Base-by-base conservation (phyloP, 35 echinoderm and acorn worm genomes). In the Holothuria glaberrima region DNA sequence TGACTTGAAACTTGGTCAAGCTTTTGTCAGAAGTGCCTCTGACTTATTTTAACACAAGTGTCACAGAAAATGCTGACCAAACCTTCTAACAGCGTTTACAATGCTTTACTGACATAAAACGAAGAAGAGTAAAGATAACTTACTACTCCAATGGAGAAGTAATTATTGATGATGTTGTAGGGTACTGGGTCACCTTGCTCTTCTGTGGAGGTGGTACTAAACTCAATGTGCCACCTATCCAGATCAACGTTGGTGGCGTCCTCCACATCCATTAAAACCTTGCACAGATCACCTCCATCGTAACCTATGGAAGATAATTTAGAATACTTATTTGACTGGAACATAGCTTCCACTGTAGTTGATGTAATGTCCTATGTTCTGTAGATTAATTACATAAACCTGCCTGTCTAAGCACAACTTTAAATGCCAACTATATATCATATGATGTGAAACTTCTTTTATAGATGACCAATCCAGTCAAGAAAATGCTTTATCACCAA, bases 111-210 rank as follows among this genome's bases (percentile, higher is more conserved):
- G 1, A 69, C 21, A 18, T 29, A 17, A 69, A 69, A 26, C 5
- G 9, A 69, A 69, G 9, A 38, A 52, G 34, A 79, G 32, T 1
- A 22, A 57, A 85, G 19, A 30, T 22, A 4, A 92, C 97, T 93
- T 86, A 99, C 97, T 73, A 99, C 93, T 69, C 97, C 97, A 75
- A 99, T 99, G 86, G 97, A 99, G 74, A 99, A 99, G 48, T 99
- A 99, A 89, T 99, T 99, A 75, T 99, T 99, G 91, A 99, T 99
- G 88, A 99, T 99, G 48, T 94, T 99, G 76, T 99, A 99, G 0
- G 97, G 97, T 48, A 99, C 91, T 35, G 97, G 93, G 44, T 99
- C 97, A 59, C 97, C 97, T 46, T 99, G 93, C 83, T 99, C 97
- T 19, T 92, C 88, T 21, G 93, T 94, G 35, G 89, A 90, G 44